These are phyloP conservation scores for Astur gentilis DNA, from an alignment of 2,113 vertebrate species.

Conservation along the genomic window DNA sequence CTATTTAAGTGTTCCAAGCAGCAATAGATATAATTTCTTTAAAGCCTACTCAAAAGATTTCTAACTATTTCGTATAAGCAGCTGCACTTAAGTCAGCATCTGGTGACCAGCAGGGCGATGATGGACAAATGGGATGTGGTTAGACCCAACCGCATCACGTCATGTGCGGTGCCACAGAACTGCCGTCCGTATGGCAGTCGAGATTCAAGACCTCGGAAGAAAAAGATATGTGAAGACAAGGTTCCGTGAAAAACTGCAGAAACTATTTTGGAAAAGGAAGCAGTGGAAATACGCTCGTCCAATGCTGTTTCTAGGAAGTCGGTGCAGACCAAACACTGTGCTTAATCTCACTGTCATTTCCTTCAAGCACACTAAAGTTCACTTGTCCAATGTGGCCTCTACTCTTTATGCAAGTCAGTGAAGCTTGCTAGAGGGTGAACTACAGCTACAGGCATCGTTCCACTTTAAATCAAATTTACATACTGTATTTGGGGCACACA, in stretches of 20 bases:
- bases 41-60: not conserved
- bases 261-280: not conserved
- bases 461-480: too few relatives aligned
- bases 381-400: not conserved
- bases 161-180: not conserved
- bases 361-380: not conserved
- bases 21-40: not conserved
- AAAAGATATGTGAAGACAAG: not conserved
- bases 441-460: not conserved
- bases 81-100: not conserved
- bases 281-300: not conserved
- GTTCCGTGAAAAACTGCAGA: not conserved
- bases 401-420: not conserved
- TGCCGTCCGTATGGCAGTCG: rapidly evolving
- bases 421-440: not conserved
- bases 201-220: not conserved
- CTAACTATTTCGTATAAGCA: not conserved
- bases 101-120: not conserved
- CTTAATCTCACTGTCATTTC: not conserved
- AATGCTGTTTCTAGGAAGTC: not conserved
- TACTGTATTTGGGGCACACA: not conserved
- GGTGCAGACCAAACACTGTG: rapidly evolving
- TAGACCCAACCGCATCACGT: not conserved
- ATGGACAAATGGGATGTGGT: not conserved
- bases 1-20: not conserved